Evolutionary conservation across 2,888 invertebrate genomes (phyloP), one percentile per base, ranked within the genome.

Genomic region (Elysia crispata): DNA sequence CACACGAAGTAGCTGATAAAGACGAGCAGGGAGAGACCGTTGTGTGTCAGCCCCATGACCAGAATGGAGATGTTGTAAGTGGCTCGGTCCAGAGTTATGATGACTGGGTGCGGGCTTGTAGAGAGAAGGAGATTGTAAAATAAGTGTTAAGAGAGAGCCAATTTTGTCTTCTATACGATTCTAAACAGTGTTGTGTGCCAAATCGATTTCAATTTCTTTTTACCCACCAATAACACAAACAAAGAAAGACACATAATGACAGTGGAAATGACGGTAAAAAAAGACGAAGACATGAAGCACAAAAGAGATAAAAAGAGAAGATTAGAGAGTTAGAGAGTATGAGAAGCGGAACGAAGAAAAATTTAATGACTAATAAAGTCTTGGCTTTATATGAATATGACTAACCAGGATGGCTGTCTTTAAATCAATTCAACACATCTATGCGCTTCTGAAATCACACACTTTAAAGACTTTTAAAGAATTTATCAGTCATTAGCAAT

Each of bases 1-100:
- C 91, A 91, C 28, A 92, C 87, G 83, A 91, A 91, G 85, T 91
- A 92, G 78, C 90, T 91, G 81, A 91, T 79, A 69, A 91, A 86
- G 6, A 92, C 89, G 20, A 92, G 85, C 5, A 90, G 78, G 23
- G 88, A 88, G 81, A 91, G 87, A 70, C 90, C 84, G 84, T 91
- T 91, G 82, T 92, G 92, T 0, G 86, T 73, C 6, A 89, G 87
- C n/a, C 91, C 91, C 81, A 90, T 80, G 6, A 86, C 88, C 75
- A 86, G 87, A n/a, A 90, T 84, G 0, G 89, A 81, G 57, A 89
- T 83, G 33, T 83, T 77, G 81, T 90, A 91, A 69, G 87, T 85
- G 8, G 85, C 82, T 57, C 83, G 77, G 0, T 84, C 82, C 77
- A 90, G 60, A 13, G 82, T 86, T 1, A 80, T 83, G 49, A 90